phyloP scores from a whole-genome alignment of 2,888 invertebrate species.

The Pollenia griseotomentosa region DNA sequence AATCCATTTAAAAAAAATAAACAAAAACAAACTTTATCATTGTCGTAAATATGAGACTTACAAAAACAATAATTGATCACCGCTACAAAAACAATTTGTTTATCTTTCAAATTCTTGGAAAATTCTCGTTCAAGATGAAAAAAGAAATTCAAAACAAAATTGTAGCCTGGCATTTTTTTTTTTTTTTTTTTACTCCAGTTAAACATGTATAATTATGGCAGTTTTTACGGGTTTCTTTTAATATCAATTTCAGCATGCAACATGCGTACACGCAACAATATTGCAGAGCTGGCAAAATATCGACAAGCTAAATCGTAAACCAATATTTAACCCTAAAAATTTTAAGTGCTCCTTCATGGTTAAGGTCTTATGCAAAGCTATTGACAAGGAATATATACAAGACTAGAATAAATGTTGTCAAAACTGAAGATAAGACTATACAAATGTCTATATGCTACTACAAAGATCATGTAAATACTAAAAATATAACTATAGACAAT shows the following conservation, averaged over 20 bases:
- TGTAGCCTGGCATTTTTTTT: constrained; percentile 30
- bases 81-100: neutral
- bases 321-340: constrained; percentile 23
- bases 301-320: neutral
- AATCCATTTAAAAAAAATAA: neutral
- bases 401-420: too few relatives aligned
- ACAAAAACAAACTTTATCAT: neutral
- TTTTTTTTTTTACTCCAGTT: neutral
- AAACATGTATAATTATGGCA: constrained; percentile 55
- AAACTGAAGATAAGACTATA: too few relatives aligned
- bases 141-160: constrained; percentile 24
- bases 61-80: neutral
- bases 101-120: constrained; percentile 61
- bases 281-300: constrained; percentile 7
- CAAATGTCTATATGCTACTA: too few relatives aligned
- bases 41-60: neutral
- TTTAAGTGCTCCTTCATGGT: neutral
- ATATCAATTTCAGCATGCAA: constrained; percentile 48
- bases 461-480: too few relatives aligned
- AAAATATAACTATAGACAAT: too few relatives aligned
- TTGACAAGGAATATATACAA: too few relatives aligned
- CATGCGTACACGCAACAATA: constrained; percentile 69
- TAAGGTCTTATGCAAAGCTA: too few relatives aligned
- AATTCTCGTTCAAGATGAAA: constrained; percentile 14
- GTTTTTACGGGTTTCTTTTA: constrained; percentile 54